Evolutionary conservation across 2,888 invertebrate genomes (phyloP), one percentile per base, ranked within the genome.

Genomic region (Conops quadrifasciatus): DNA sequence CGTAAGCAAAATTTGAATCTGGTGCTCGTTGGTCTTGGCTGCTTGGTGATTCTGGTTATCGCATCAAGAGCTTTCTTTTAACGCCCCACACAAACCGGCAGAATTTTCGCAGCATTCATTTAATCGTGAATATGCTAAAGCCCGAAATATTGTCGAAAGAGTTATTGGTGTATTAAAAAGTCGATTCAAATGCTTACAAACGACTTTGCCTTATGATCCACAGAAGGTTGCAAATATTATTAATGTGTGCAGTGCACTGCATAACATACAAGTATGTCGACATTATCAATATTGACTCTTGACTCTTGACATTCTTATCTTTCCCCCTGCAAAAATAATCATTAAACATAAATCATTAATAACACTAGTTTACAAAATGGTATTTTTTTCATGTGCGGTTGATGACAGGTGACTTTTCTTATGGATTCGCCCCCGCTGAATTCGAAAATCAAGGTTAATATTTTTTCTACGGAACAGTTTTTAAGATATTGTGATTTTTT

Each of bases 121-220:
- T 56, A 67, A 62, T 21, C 30, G 63, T 63, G 19, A 13, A 21
- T 49, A 67, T 51, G 47, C 71, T 13, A 65, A 64, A 3, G 70
- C 49, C 13, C 56, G 60, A 51, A 71, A 71, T 51, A 21, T 71
- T 21, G 49, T 71, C 11, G 66, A 71, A 49, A 65, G 70, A 59
- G 65, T 59, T 21, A 70, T 70, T 36, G 70, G 70, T 9, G 65
- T 70, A 24, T 36, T 70, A 21, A 70, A 64, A 58, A 70, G 70
- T 53, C 45, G 70, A 7, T 70, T 64, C 30, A 64, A 58, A 28
- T 58, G 70, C 58, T 59, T 71, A 13, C 58, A 45, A 64, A 53
- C 30, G 36, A 36, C 59, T 21, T 64, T 71, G 49, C 30, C 24
- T 1, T 71, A 66, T 21, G 19, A n/a, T 21, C 71, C 60, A 43